These are phyloP conservation scores for Neofelis nebulosa DNA, from an alignment of 2,113 vertebrate species.

Conservation along the genomic window DNA sequence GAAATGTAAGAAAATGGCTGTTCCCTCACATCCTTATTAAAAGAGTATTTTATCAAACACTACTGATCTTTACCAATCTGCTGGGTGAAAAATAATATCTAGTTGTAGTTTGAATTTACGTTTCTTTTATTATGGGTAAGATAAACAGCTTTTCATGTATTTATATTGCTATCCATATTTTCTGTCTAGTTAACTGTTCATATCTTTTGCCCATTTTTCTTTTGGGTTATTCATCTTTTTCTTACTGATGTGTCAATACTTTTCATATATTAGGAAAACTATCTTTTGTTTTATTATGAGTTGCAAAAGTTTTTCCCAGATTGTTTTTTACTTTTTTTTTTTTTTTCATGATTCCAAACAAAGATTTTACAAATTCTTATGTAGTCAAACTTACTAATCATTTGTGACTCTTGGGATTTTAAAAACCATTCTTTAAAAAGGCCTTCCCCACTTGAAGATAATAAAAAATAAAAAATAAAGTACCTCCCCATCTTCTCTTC, in stretches of 20 bases:
- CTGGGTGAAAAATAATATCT: slow-evolving; percentile 15
- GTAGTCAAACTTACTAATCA: neutral
- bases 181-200: neutral
- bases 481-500: neutral
- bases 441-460: neutral
- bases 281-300: neutral
- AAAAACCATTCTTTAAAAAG: neutral
- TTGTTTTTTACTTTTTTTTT: neutral
- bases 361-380: neutral
- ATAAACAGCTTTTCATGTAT: neutral
- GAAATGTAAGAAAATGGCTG: neutral
- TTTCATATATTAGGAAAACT: slow-evolving; percentile 37
- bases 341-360: neutral
- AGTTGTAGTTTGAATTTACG: neutral
- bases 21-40: neutral
- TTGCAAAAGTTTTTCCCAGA: neutral
- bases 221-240: neutral
- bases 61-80: neutral
- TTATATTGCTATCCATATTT: neutral
- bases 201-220: neutral
- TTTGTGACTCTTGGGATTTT: neutral
- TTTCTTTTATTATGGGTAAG: neutral
- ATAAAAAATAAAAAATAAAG: slow-evolving; percentile 20
- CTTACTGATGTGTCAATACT: neutral
- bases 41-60: neutral